These are phyloP conservation scores for Calcarius lapponicus DNA, from an alignment of 2,797 vertebrate genomes.

Conservation along the genomic window DNA sequence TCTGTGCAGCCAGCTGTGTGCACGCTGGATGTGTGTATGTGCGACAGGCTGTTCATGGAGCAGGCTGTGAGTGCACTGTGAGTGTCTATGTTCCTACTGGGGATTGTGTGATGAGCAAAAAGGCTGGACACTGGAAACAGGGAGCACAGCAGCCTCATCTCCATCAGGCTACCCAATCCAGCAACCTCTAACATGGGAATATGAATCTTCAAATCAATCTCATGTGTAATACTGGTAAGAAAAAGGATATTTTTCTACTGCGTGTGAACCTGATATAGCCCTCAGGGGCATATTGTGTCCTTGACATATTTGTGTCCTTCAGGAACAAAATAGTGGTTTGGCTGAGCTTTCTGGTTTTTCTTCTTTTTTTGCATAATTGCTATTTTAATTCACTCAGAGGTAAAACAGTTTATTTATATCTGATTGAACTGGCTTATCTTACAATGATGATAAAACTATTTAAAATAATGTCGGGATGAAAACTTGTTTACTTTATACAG, in stretches of 20 bases:
- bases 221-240: neutral
- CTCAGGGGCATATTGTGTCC: neutral
- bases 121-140: neutral
- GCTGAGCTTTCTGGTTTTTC: neutral
- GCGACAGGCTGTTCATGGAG: neutral
- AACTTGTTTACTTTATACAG: neutral
- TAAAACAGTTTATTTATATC: neutral
- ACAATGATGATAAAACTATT: neutral
- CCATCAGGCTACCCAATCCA: neutral
- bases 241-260: neutral
- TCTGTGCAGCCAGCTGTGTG: neutral
- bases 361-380: neutral
- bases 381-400: neutral
- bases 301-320: neutral
- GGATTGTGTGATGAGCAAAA: neutral
- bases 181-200: neutral
- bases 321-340: neutral
- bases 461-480: neutral
- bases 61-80: neutral
- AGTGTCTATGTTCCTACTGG: fast-evolving
- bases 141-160: neutral
- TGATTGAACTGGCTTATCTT: neutral
- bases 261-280: neutral
- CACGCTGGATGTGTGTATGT: neutral
- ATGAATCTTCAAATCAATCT: neutral